A percentile compares a stretch with the other conserved stretches of the same genome.
These are phyloP conservation scores for Onychostruthus taczanowskii DNA, from an alignment of 2,113 vertebrate genomes.

Conservation along the genomic window DNA sequence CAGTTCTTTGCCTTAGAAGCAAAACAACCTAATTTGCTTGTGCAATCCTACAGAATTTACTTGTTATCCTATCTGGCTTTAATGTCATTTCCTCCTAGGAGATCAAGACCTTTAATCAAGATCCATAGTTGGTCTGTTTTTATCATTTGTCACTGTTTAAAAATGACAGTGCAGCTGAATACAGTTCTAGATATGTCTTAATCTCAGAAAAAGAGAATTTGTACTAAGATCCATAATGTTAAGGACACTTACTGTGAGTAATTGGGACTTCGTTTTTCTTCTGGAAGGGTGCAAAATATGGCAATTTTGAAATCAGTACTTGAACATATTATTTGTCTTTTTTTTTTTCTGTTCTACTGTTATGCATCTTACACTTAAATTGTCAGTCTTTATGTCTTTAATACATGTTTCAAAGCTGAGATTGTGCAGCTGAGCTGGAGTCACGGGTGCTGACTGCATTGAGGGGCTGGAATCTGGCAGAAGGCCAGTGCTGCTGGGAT, in stretches of 20 bases:
- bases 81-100: background rate
- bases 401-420: background rate
- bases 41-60: background rate
- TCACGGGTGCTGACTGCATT: constrained; percentile 73
- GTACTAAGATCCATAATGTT: background rate
- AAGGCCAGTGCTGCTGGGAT: constrained; percentile 55
- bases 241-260: background rate
- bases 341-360: background rate
- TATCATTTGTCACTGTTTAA: background rate
- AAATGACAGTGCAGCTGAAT: background rate
- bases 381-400: background rate
- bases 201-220: background rate
- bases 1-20: background rate
- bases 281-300: background rate
- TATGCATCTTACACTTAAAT: background rate
- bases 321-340: background rate
- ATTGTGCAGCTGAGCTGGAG: constrained; percentile 60
- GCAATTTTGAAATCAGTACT: background rate
- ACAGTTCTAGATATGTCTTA: background rate
- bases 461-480: constrained; percentile 74
- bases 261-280: background rate
- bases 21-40: background rate
- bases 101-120: background rate
- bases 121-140: background rate
- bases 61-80: background rate